Percentiles rank a stretch among this genome's conserved stretches.
phyloP scores from a whole-genome alignment of 2,113 vertebrate species.

The Sorex araneus region DNA sequence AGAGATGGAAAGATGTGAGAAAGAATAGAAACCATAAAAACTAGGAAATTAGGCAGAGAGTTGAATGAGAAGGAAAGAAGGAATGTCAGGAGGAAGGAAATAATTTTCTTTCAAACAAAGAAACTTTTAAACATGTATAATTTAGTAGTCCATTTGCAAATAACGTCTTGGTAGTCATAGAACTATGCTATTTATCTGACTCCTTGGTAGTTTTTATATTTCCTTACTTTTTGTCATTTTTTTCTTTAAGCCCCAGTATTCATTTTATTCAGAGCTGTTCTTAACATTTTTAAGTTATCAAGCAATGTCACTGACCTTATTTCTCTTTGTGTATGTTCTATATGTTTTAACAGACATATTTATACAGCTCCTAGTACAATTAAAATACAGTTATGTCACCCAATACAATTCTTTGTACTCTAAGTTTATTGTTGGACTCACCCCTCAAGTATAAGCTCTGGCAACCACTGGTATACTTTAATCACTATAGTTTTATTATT shows the following conservation, averaged over 20 bases:
- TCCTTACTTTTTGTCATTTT: background rate
- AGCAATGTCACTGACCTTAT: background rate
- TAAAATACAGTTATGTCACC: background rate
- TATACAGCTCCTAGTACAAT: background rate
- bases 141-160: background rate
- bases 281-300: constrained; percentile 1
- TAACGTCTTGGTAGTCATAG: background rate
- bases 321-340: background rate
- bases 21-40: background rate
- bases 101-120: background rate
- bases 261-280: background rate
- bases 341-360: background rate
- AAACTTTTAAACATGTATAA: background rate
- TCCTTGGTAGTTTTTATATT: background rate
- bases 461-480: background rate
- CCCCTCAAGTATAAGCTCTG: background rate
- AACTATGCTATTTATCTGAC: background rate
- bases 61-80: background rate
- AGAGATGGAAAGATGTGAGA: background rate
- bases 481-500: background rate
- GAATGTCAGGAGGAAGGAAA: background rate
- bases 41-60: background rate
- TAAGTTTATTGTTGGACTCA: background rate
- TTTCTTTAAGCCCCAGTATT: background rate
- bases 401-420: background rate